Percentiles rank a stretch among this genome's conserved stretches.
Evolutionary conservation across 1,140 invertebrate species (phyloP).

Genomic region (Notospermus geniculatus): DNA sequence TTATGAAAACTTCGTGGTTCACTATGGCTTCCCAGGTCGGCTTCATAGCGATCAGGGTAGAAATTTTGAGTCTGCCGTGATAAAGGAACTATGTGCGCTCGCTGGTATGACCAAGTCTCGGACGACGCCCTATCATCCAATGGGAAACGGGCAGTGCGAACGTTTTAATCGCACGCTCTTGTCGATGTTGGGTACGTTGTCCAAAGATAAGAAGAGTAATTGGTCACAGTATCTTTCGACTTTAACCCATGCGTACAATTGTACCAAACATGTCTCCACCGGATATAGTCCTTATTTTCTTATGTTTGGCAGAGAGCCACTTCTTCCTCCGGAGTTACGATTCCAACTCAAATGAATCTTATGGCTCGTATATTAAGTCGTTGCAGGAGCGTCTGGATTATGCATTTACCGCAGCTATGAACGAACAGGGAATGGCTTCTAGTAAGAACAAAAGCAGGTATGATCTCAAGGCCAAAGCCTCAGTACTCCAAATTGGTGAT

Average conservation of each 20-base stretch:
- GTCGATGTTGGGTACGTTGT: conserved; percentile 29
- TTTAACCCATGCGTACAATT: conserved; percentile 27
- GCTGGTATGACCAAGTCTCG: too few relatives aligned
- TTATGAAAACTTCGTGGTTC: conserved; percentile 22
- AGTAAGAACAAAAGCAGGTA: too few relatives aligned
- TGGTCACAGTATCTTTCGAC: conserved; percentile 22
- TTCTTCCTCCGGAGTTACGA: too few relatives aligned
- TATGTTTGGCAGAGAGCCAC: conserved; percentile 26
- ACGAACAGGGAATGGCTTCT: too few relatives aligned
- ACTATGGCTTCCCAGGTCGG: conserved; percentile 18
- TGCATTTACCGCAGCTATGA: too few relatives aligned
- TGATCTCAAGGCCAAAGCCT: too few relatives aligned
- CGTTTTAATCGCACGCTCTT: conserved; percentile 3
- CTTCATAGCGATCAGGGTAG: conserved; percentile 22
- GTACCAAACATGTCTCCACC: conserved; percentile 20
- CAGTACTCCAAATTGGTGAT: too few relatives aligned
- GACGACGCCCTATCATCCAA: background rate
- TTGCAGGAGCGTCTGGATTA: too few relatives aligned
- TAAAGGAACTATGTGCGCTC: too few relatives aligned
- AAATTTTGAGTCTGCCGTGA: too few relatives aligned
- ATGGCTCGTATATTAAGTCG: too few relatives aligned
- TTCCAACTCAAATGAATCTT: too few relatives aligned
- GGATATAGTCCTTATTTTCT: conserved; percentile 22
- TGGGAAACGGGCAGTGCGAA: conserved; percentile 2
- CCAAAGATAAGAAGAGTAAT: conserved; percentile 19